Conservation (phyloP, 2,888 invertebrate species). For the Baronia brevicornis region DNA sequence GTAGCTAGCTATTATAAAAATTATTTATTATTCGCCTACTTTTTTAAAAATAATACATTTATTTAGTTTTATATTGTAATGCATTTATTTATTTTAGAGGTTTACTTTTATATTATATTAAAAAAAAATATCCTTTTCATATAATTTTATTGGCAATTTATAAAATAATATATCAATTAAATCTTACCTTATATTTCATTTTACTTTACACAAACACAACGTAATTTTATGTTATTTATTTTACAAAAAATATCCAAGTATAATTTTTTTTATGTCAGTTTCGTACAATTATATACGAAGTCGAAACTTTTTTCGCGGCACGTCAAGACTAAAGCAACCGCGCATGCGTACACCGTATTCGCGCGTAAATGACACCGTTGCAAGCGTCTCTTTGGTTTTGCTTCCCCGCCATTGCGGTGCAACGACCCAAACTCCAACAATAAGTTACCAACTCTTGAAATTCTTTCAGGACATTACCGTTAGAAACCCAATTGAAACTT, state of each 20-base stretch:
- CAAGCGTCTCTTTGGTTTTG: conserved; percentile 49
- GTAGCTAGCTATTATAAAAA: too few species aligned
- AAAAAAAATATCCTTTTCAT: background rate
- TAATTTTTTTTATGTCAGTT: conserved; percentile 10
- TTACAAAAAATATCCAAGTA: too few species aligned
- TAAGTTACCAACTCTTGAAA: conserved; percentile 14
- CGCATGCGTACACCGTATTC: conserved; percentile 54
- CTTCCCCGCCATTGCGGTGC: conserved; percentile 50
- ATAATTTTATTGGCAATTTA: conserved; percentile 6
- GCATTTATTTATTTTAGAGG: too few species aligned
- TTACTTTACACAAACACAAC: conserved; percentile 25
- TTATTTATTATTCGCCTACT: too few species aligned
- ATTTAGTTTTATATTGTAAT: too few species aligned
- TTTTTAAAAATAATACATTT: background rate
- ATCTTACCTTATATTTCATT: conserved; percentile 63
- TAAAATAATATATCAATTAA: conserved; percentile 16
- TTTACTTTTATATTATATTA: too few species aligned
- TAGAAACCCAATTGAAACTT: conserved; percentile 22
- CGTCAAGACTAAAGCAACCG: conserved; percentile 28
- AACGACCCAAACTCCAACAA: conserved; percentile 25
- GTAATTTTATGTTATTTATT: too few species aligned
- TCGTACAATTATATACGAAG: conserved; percentile 8
- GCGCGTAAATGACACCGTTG: conserved; percentile 52
- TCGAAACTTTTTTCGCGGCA: conserved; percentile 34
- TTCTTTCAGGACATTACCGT: conserved; percentile 6